Evolutionary conservation across 2,113 vertebrate genomes (phyloP).

Genomic region (Arenaria interpres): DNA sequence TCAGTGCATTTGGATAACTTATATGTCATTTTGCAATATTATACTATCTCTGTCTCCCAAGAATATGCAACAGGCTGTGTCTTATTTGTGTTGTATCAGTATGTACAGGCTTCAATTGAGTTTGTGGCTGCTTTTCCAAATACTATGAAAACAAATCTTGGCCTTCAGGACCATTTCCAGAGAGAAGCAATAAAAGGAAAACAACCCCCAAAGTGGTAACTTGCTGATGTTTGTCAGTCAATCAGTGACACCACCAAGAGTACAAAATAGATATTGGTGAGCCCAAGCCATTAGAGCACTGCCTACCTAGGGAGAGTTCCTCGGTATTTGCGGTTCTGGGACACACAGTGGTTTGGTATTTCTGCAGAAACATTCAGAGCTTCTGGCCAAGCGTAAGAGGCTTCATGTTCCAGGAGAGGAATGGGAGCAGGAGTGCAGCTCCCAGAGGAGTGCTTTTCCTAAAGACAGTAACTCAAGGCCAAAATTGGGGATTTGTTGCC

Average conservation of each 20-base stretch:
- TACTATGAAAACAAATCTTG: background rate
- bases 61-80: background rate
- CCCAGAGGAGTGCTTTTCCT: background rate
- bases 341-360: background rate
- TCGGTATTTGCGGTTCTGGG: background rate
- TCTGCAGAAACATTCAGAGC: background rate
- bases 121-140: background rate
- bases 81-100: background rate
- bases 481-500: background rate
- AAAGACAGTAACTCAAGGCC: background rate
- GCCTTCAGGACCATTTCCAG: background rate
- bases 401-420: background rate
- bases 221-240: background rate
- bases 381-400: background rate
- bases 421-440: background rate
- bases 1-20: background rate
- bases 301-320: background rate
- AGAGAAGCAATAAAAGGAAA: background rate
- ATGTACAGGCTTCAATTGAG: background rate
- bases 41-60: background rate
- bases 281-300: background rate
- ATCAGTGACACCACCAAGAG: background rate
- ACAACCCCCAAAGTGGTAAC: background rate
- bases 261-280: background rate
- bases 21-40: background rate